phyloP scores from a whole-genome alignment of 2,797 vertebrate species.

The Odontamblyopus rebecca region DNA sequence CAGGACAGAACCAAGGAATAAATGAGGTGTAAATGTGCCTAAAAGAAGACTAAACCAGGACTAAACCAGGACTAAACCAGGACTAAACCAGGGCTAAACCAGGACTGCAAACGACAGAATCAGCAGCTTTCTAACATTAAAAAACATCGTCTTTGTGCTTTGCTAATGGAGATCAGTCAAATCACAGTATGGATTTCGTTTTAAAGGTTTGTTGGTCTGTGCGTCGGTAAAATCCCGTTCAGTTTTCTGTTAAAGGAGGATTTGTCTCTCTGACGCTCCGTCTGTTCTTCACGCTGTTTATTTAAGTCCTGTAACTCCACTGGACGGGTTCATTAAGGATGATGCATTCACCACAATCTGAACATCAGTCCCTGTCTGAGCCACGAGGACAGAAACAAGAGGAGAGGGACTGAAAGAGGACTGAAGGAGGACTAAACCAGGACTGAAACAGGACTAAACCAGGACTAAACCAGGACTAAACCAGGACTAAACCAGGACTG shows the following conservation, averaged over 20 bases:
- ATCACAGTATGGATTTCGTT: not conserved
- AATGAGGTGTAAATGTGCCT: too few relatives aligned
- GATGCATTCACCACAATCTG: constrained; percentile 1
- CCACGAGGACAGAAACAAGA: not conserved
- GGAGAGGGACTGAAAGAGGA: not conserved
- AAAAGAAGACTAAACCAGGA: too few relatives aligned
- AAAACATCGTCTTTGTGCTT: not conserved
- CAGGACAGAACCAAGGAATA: too few relatives aligned
- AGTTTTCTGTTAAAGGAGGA: not conserved
- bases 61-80: not conserved
- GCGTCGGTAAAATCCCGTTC: not conserved
- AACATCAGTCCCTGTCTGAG: not conserved
- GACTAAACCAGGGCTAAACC: not conserved
- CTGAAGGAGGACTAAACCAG: not conserved
- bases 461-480: too few relatives aligned
- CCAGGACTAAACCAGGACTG: too few relatives aligned
- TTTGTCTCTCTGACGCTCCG: not conserved
- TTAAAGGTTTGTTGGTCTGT: not conserved
- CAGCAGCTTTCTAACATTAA: too few relatives aligned
- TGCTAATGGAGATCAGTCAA: not conserved
- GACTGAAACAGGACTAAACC: not conserved
- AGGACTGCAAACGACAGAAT: not conserved
- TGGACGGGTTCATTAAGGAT: not conserved
- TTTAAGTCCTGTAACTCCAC: not conserved
- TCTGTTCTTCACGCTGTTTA: not conserved